phyloP scores from a whole-genome alignment of 2,113 vertebrate genomes.

The Sialia sialis region DNA sequence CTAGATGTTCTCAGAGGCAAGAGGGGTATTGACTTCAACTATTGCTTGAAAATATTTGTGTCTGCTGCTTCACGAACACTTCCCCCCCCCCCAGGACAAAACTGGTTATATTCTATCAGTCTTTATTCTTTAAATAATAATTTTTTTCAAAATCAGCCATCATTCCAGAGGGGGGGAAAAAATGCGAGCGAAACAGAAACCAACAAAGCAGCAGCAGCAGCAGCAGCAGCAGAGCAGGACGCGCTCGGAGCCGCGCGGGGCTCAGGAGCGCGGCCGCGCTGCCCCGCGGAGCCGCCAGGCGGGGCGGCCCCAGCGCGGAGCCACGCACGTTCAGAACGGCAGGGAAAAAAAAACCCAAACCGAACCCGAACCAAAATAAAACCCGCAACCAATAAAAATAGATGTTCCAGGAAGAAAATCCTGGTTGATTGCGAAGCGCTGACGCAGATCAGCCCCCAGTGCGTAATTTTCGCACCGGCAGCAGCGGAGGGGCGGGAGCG shows the following conservation, averaged over 20 bases:
- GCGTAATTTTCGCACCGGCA: background rate
- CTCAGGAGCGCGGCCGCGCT: background rate
- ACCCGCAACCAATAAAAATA: background rate
- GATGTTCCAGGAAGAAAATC: background rate
- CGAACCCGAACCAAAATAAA: background rate
- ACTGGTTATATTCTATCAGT: background rate
- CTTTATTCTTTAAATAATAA: background rate
- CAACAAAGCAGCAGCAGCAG: rapidly evolving
- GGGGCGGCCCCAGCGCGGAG: background rate
- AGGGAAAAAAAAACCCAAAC: background rate
- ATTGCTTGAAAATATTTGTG: background rate
- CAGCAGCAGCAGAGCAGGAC: rapidly evolving
- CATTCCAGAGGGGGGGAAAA: too few species aligned
- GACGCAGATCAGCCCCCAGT: background rate
- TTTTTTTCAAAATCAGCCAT: background rate
- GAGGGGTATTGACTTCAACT: background rate
- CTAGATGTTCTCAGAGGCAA: background rate
- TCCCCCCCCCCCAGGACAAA: rapidly evolving
- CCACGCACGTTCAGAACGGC: background rate
- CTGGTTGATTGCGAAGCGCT: background rate
- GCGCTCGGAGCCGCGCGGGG: background rate
- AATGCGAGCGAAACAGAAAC: too few species aligned
- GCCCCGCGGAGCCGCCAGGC: background rate
- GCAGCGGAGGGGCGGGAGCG: background rate
- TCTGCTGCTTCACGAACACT: rapidly evolving